Evolutionary conservation across 2,113 vertebrate genomes (phyloP).

Genomic region (Casuarius casuarius): DNA sequence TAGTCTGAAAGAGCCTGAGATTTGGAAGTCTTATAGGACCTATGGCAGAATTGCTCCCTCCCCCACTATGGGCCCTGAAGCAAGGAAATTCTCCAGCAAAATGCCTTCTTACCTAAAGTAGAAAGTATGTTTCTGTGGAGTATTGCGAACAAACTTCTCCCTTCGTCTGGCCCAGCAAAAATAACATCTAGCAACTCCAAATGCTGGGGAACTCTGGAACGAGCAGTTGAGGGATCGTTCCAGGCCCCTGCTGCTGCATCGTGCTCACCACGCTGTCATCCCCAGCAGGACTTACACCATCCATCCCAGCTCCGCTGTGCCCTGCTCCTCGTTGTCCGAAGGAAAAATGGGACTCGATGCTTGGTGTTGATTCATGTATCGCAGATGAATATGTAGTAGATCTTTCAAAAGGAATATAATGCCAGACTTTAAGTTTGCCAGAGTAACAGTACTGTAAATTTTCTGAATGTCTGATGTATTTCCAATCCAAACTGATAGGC

Average conservation of each 20-base stretch:
- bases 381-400: accelerated
- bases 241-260: accelerated
- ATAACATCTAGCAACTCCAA: neutral
- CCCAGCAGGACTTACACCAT: too few species aligned
- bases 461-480: neutral
- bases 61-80: neutral
- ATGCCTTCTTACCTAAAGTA: neutral
- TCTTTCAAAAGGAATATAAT: neutral
- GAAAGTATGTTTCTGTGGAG: neutral
- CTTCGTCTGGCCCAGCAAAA: neutral
- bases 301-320: neutral
- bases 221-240: neutral
- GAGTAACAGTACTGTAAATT: neutral
- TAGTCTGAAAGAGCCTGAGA: neutral
- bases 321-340: too few species aligned
- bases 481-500: neutral
- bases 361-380: accelerated
- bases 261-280: accelerated
- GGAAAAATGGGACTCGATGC: neutral
- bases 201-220: accelerated
- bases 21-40: neutral
- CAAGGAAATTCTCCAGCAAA: constrained; percentile 3
- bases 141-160: neutral
- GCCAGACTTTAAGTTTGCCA: neutral
- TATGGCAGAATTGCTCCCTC: neutral